Evolutionary conservation across 2,888 invertebrate species (phyloP).

Genomic region (Aleiodes leptofemur): DNA sequence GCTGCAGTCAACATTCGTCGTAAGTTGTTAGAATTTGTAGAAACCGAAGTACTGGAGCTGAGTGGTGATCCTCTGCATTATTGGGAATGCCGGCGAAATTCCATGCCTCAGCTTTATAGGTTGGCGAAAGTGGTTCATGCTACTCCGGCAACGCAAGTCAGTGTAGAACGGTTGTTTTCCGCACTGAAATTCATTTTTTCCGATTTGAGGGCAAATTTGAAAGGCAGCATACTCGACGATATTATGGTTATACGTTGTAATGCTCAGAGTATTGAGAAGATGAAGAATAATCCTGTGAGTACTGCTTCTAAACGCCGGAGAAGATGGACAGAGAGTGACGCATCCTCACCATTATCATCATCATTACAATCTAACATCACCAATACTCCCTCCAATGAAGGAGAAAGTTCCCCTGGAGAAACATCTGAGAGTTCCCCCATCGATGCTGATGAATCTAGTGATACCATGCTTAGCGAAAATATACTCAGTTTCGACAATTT

Average conservation of each 20-base stretch:
- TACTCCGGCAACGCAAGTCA: slow-evolving; percentile 45
- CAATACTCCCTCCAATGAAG: too few species aligned
- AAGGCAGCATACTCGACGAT: neutral
- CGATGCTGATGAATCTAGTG: too few species aligned
- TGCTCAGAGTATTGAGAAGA: neutral
- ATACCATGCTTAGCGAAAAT: too few species aligned
- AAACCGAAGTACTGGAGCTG: neutral
- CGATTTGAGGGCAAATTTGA: neutral
- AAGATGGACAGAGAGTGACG: neutral
- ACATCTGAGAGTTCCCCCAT: too few species aligned
- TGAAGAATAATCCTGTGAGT: neutral
- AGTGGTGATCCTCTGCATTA: neutral
- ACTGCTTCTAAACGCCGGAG: neutral
- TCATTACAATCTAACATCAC: too few species aligned
- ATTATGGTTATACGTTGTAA: slow-evolving; percentile 11
- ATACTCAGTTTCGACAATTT: too few species aligned
- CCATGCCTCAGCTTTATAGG: neutral
- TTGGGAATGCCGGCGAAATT: too few species aligned
- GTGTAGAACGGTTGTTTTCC: slow-evolving; percentile 44
- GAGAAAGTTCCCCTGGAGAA: too few species aligned
- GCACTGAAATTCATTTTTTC: slow-evolving; percentile 38
- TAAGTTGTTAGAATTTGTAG: neutral
- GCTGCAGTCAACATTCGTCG: neutral
- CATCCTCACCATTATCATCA: too few species aligned
- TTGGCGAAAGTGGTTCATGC: slow-evolving; percentile 12